A percentile compares a stretch with the other conserved stretches of the same genome.
Evolutionary conservation across 2,888 invertebrate species (phyloP).

Genomic region (Pegoplata infirma): DNA sequence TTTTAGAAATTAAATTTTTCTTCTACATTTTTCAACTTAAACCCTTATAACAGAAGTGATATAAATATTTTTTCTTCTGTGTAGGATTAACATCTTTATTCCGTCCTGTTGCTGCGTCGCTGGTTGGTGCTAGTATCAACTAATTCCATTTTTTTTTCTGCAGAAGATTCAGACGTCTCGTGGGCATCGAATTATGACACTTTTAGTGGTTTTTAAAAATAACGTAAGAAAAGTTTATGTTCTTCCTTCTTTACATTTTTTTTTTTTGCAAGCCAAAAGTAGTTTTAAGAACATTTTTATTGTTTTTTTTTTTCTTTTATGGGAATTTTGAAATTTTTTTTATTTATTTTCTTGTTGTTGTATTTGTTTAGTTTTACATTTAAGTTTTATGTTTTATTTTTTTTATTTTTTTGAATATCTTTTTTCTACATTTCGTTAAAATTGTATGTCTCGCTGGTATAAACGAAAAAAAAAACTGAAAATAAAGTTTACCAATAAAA

Average conservation of each 20-base stretch:
- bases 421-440: conserved; percentile 20
- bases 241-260: conserved; percentile 34
- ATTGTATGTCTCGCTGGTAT: conserved; percentile 25
- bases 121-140: conserved; percentile 47
- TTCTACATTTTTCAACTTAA: too few relatives aligned
- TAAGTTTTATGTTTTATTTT: conserved; percentile 48
- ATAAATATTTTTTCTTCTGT: too few relatives aligned
- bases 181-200: conserved; percentile 76
- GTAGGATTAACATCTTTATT: conserved; percentile 37
- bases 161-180: conserved; percentile 71
- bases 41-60: too few relatives aligned
- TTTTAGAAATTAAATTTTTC: too few relatives aligned
- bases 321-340: neutral
- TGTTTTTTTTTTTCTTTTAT: conserved; percentile 11
- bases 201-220: conserved; percentile 70
- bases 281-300: conserved; percentile 36
- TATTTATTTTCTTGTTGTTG: conserved; percentile 1
- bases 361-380: conserved; percentile 32
- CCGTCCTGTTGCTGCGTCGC: conserved; percentile 41
- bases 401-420: conserved; percentile 36
- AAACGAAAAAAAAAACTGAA: conserved; percentile 12
- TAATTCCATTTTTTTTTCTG: conserved; percentile 51
- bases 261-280: conserved; percentile 27
- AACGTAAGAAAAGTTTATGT: conserved; percentile 53
- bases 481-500: conserved; percentile 73